phyloP scores from a whole-genome alignment of 2,797 vertebrate species.

The Labroides dimidiatus region DNA sequence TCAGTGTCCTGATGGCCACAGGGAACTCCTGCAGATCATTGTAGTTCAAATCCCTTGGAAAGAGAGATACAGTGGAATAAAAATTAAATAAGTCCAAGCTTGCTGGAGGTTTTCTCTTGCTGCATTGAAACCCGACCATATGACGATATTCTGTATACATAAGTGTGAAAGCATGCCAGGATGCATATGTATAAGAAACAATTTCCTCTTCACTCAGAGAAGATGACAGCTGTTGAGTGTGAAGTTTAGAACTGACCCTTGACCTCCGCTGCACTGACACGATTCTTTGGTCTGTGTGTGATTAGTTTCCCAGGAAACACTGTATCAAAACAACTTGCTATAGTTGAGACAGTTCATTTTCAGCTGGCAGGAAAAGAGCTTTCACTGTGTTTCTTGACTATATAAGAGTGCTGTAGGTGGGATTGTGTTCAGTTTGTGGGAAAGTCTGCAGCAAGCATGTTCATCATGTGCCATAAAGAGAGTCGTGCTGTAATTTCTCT shows the following conservation, averaged over 20 bases:
- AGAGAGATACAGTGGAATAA: constrained; percentile 32
- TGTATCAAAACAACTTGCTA: constrained; percentile 63
- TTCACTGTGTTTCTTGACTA: constrained; percentile 11
- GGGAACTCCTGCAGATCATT: constrained; percentile 95
- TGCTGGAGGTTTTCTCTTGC: constrained; percentile 10
- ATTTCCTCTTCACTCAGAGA: constrained; percentile 45
- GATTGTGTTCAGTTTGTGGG: background rate
- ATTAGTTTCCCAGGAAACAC: constrained; percentile 70
- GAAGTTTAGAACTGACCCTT: constrained; percentile 61
- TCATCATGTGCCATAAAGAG: no score
- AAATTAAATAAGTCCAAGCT: background rate
- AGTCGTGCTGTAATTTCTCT: background rate
- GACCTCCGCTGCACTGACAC: constrained; percentile 55
- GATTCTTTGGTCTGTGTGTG: constrained; percentile 74
- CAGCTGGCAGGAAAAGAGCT: constrained; percentile 25
- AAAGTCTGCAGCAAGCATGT: constrained; percentile 3
- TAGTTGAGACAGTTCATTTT: constrained; percentile 28
- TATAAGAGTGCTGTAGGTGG: background rate
- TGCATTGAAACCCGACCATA: constrained; percentile 21
- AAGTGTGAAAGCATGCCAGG: constrained; percentile 28
- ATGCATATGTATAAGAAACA: constrained; percentile 21
- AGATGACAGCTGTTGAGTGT: constrained; percentile 66
- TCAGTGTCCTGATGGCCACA: constrained; percentile 91
- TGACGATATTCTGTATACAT: constrained; percentile 7
- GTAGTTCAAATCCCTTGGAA: constrained; percentile 93